Base-by-base conservation (phyloP, 2,797 vertebrate species). In the Myotis daubentonii region DNA sequence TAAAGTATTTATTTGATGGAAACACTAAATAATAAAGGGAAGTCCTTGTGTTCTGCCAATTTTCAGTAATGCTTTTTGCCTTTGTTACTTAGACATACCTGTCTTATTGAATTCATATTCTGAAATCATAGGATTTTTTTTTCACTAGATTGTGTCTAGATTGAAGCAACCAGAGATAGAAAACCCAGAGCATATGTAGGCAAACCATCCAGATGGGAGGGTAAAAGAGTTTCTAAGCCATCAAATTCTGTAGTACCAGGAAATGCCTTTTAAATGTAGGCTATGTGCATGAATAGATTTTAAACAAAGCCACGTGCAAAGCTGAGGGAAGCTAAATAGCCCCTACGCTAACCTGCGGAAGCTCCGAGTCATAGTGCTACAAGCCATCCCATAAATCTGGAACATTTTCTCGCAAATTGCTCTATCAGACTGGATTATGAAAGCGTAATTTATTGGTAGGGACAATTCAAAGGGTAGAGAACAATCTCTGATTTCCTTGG, bases 81-180 rank as follows among this genome's bases (percentile, higher is more conserved):
- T 91, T 86, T 2, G 0, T 89, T 91, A 68, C 8, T 85, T 93
- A 93, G 75, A 86, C 5, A 91, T 41, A 28, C 19, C 16, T 92
- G 28, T 79, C 71, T 87, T 80, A 87, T 87, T 83, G 68, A 5
- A 75, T 83, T 92, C 51, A 68, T 92, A 70, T 89, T 70, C 65
- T 89, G 55, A 95, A 70, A 70, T 74, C 71, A 74, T 84, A 55
- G n/a, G 47, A n/a, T n/a, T n/a, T n/a, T 71, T 87, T 94, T 92
- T 84, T 15, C 3, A 89, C 23, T 85, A 49, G 36, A 55, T 72
- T 79, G 12, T 41, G 23, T 23, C 44, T 62, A 78, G 85, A 78
- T 36, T 6, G 36, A 89, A 81, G 51, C n/a, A 60, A 65, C 38
- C 15, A 36, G 78, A 87, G 44, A 68, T 71, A 44, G 66, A 89